Evolutionary conservation across 1,140 invertebrate species (phyloP), one percentile per base, ranked within the genome.

Genomic region (Drosophila rhopaloa): DNA sequence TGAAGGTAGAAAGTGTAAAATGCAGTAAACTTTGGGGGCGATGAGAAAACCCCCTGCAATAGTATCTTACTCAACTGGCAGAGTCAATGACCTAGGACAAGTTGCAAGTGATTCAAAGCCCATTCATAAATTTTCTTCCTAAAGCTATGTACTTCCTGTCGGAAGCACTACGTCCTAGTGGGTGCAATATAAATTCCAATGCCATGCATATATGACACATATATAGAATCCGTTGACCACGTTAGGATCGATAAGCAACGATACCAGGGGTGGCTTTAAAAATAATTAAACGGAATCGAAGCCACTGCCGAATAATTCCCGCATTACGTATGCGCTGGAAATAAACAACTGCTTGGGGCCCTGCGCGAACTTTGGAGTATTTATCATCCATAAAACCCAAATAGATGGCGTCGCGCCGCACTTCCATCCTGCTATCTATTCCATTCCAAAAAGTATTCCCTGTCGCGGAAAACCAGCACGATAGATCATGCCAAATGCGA

Each of bases 121-220:
- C 76, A 86, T 86, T 86, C 62, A 88, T 79, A 70, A 86, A 88
- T 56, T 72, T 37, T 82, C 24, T 82, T 86, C 66, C 83, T 43
- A 5, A 19, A 53, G 9, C 5, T 14, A 81, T n/a, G n/a, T n/a
- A n/a, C 68, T 81, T 86, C 78, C 81, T 62, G 65, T 56, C 57
- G n/a, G 38, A 62, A 58, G 56, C 41, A 55, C 32, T 37, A 46
- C 41, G 47, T 9, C 6, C 9, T 46, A 16, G 38, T 46, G 29
- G 60, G 24, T 81, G 82, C 82, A 81, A 79, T 85, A 88, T 68
- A 85, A 85, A 88, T 88, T 41, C 75, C 60, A 65, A 54, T 54
- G 38, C 14, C 66, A 37, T 53, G 47, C 68, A 51, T 46, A 70
- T 35, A 68, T 85, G 82, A 85, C 82, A 86, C 82, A 85, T 79